Evolutionary conservation across 2,888 invertebrate species (phyloP).

Genomic region (Lepas anatifera): DNA sequence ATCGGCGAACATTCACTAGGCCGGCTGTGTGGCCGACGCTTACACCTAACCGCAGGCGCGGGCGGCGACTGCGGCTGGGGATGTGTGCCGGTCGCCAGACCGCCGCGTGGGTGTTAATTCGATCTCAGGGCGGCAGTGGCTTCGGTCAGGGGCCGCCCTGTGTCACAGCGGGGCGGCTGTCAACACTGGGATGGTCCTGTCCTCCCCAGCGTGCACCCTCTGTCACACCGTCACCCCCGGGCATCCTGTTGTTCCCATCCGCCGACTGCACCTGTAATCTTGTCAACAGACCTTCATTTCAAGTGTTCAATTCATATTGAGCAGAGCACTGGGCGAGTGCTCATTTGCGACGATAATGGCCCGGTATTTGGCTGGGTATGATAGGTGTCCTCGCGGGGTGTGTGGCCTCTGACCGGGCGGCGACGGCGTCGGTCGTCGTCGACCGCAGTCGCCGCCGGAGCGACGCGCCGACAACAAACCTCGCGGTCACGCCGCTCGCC

Average conservation of each 20-base stretch:
- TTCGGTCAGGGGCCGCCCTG: no score
- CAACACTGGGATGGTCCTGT: no score
- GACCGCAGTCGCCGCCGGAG: neutral
- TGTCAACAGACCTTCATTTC: conserved; percentile 10
- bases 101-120: neutral
- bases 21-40: no score
- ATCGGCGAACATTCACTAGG: no score
- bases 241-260: conserved; percentile 3
- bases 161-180: no score
- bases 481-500: neutral
- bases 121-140: neutral
- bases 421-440: neutral
- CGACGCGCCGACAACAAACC: neutral
- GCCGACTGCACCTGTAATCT: neutral
- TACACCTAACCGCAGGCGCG: no score
- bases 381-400: neutral
- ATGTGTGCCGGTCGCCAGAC: neutral
- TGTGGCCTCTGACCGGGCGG: neutral
- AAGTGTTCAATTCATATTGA: conserved; percentile 11
- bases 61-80: no score
- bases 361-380: neutral
- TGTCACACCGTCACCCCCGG: neutral
- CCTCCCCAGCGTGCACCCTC: neutral
- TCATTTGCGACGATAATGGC: neutral
- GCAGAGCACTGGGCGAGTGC: neutral